These are phyloP conservation scores for Oasisia sp. DNA, from an alignment of 2,888 invertebrate genomes.

Conservation along the genomic window DNA sequence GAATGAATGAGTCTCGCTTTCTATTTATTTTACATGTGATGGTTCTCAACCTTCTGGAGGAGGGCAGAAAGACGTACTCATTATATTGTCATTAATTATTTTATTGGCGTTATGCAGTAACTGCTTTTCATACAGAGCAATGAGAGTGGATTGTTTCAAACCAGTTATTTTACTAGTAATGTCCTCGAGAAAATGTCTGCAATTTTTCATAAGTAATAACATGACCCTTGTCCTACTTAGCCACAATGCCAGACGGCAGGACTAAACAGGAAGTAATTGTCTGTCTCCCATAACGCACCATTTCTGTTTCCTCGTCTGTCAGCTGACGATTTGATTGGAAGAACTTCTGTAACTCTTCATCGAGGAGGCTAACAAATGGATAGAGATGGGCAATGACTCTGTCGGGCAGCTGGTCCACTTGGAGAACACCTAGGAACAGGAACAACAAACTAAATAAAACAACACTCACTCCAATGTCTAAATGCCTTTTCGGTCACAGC, in stretches of 20 bases:
- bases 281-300: not conserved
- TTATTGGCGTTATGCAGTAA: no score
- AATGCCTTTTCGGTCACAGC: not conserved
- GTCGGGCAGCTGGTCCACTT: slow-evolving; percentile 32
- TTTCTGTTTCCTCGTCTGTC: not conserved
- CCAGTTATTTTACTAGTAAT: no score
- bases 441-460: not conserved
- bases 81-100: no score
- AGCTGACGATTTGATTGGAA: not conserved
- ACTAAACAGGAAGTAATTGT: no score
- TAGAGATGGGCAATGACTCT: slow-evolving; percentile 31
- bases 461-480: not conserved
- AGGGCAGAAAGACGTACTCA: no score
- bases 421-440: slow-evolving; percentile 35
- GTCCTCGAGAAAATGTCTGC: no score
- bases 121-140: no score
- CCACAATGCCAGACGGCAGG: no score
- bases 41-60: no score
- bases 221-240: not conserved
- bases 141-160: not conserved
- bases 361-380: slow-evolving; percentile 30
- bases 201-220: no score
- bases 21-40: no score
- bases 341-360: slow-evolving; percentile 18
- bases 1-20: no score